Evolutionary conservation across 2,888 invertebrate genomes (phyloP), one percentile per base, ranked within the genome.

Genomic region (Leptura quadrifasciata): DNA sequence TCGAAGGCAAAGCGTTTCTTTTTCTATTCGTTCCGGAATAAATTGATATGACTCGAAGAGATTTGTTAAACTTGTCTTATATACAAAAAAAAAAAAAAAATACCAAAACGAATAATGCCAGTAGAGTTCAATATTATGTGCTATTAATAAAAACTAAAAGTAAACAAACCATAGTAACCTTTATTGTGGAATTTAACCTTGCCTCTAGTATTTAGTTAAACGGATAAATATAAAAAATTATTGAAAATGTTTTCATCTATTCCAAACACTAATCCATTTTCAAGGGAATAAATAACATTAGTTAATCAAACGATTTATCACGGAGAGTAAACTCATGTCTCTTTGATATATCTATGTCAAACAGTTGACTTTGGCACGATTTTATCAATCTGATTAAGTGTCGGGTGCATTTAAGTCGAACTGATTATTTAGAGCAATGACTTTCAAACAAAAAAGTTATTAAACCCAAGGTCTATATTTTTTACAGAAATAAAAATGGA

Each of bases 291-390:
- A 35, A 47, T 47, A n/a, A n/a, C n/a, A n/a, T 47, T n/a, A 61
- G 17, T 6, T 31, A 57, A 69, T 58, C 35, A 20, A 58, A 27
- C 60, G 15, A 35, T 21, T 55, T 10, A 47, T 47, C n/a, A 63
- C 20, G 54, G 20, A 63, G 55, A 68, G 21, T 58, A 21, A 70
- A 63, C 27, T 67, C 35, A 35, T 67, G 65, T 57, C 65, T 52
- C 52, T 54, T 74, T 24, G 9, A 24, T 15, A 12, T 47, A 47
- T 47, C 47, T 47, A 47, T 47, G 47, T n/a, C 17, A 47, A 47
- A 27, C 4, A 31, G 31, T 27, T 21, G 31, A 31, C 60, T 61
- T 61, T 61, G 60, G 18, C 60, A 61, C 4, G 31, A 17, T 61
- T 61, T 31, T 31, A 61, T 47, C 47, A 4, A 15, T 6, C n/a